A percentile compares a stretch with the other conserved stretches of the same genome.
These are phyloP conservation scores for Eupelmus urozonus DNA, from an alignment of 2,888 invertebrate genomes.

Conservation along the genomic window DNA sequence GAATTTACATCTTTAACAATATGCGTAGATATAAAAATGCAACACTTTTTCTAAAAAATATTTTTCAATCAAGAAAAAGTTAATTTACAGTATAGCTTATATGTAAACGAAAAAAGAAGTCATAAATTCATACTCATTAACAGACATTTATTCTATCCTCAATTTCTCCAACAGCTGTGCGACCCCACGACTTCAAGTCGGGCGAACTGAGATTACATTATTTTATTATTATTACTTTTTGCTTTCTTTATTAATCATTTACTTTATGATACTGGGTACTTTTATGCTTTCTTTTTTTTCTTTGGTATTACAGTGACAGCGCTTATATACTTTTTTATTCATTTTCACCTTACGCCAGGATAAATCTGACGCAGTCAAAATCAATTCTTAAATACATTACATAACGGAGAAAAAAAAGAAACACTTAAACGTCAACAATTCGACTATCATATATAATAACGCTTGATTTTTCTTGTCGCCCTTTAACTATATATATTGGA, in stretches of 20 bases:
- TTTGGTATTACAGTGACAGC: conserved; percentile 58
- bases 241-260: conserved; percentile 31
- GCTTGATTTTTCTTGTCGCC: conserved; percentile 32
- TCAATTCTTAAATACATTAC: conserved; percentile 40
- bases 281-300: conserved; percentile 53
- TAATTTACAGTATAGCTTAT: conserved; percentile 27
- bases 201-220: conserved; percentile 48
- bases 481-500: conserved; percentile 38
- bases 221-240: conserved; percentile 29
- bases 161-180: conserved; percentile 48
- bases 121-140: conserved; percentile 43
- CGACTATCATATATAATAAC: conserved; percentile 51
- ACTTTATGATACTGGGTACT: conserved; percentile 36
- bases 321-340: conserved; percentile 34
- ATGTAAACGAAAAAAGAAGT: conserved; percentile 40
- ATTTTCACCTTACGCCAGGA: conserved; percentile 43
- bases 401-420: conserved; percentile 56
- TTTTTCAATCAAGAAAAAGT: conserved; percentile 25
- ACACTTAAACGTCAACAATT: conserved; percentile 54
- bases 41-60: conserved; percentile 26
- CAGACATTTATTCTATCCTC: conserved; percentile 53
- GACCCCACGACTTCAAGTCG: conserved; percentile 53
- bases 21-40: neutral
- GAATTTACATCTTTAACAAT: conserved; percentile 14
- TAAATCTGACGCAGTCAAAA: conserved; percentile 51